phyloP scores from a whole-genome alignment of 2,113 vertebrate genomes.

The Genyomyrus donnyi region DNA sequence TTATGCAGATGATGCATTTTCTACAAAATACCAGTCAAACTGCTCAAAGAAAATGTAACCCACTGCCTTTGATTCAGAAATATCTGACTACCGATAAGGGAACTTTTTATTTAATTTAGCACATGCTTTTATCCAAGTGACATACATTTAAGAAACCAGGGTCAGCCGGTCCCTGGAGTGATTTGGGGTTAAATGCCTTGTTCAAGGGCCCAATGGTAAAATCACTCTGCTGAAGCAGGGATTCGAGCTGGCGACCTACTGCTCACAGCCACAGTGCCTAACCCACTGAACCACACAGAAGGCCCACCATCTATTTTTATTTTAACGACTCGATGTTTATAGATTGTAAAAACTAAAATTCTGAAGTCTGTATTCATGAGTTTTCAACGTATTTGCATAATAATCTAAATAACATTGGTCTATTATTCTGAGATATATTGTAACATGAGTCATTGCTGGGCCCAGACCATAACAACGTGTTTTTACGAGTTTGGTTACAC shows the following conservation, averaged over 20 bases:
- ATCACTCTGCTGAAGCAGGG: not conserved
- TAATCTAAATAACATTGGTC: not conserved
- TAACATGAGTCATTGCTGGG: not conserved
- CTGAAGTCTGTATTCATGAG: not conserved
- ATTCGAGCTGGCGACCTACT: not conserved
- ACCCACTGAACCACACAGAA: not conserved
- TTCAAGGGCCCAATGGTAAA: not conserved
- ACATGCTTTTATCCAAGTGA: not conserved
- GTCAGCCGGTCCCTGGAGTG: not conserved
- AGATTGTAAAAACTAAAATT: not conserved
- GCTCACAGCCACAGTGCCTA: not conserved
- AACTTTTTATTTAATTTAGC: not conserved
- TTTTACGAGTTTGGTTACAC: not conserved
- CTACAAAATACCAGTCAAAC: not conserved
- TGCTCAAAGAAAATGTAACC: not conserved
- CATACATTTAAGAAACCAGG: not conserved
- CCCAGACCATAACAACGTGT: not conserved
- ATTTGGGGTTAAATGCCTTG: not conserved
- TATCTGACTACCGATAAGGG: not conserved
- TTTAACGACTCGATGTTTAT: not conserved
- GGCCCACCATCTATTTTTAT: not conserved
- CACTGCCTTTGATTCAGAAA: not conserved
- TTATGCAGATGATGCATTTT: not conserved
- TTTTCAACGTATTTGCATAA: not conserved
- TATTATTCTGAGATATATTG: not conserved